Percentiles rank a stretch among this genome's conserved stretches.
These are phyloP conservation scores for Stenchaetothrips biformis DNA, from an alignment of 2,888 invertebrate species.

Conservation along the genomic window DNA sequence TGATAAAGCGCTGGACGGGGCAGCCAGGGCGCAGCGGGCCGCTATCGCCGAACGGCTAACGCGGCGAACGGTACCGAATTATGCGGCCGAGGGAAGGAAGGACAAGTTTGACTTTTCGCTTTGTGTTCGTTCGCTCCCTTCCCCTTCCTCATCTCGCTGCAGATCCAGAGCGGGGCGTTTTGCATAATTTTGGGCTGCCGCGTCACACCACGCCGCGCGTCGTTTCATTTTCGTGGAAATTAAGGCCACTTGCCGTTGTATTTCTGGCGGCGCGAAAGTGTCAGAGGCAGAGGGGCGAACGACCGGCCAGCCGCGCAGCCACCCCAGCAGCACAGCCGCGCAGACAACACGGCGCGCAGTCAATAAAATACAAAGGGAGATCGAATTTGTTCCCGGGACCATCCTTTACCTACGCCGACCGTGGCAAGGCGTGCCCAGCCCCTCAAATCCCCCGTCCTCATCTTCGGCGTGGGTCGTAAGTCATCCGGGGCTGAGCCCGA, in stretches of 20 bases:
- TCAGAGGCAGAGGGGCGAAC: background rate
- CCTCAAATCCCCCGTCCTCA: too few relatives aligned
- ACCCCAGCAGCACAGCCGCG: background rate
- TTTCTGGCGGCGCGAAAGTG: background rate
- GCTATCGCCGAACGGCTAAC: too few relatives aligned
- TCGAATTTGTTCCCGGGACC: background rate
- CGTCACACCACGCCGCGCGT: background rate
- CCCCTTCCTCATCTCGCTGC: background rate
- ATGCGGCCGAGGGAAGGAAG: too few relatives aligned
- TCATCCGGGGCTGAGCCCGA: background rate
- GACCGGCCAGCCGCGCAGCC: background rate
- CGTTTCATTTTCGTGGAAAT: constrained; percentile 21
- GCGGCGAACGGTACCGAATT: too few relatives aligned
- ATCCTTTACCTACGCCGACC: background rate
- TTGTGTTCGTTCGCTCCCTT: too few relatives aligned
- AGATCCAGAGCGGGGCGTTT: background rate
- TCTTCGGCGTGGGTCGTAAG: constrained; percentile 6
- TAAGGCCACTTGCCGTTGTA: background rate
- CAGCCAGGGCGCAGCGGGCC: too few relatives aligned
- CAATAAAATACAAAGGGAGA: background rate
- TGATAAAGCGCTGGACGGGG: too few relatives aligned
- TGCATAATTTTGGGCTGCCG: constrained; percentile 14
- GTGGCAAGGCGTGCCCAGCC: too few relatives aligned
- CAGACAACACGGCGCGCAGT: background rate
- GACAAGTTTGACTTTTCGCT: too few relatives aligned